phyloP scores from a whole-genome alignment of 2,888 invertebrate species.

The Dusona sp. region DNA sequence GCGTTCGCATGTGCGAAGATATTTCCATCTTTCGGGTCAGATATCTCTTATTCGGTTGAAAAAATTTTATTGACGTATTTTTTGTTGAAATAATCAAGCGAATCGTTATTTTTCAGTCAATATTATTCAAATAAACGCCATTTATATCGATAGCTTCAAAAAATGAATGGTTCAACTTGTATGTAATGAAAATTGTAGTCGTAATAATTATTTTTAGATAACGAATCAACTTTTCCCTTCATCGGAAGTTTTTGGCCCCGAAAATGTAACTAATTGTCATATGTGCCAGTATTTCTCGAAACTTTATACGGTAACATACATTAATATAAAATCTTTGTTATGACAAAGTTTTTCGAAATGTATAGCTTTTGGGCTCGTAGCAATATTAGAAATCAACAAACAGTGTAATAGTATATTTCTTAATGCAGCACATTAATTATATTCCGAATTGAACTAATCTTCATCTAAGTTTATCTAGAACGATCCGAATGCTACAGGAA shows the following conservation, averaged over 20 bases:
- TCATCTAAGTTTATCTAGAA: neutral
- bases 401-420: neutral
- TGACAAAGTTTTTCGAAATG: neutral
- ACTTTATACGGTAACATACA: neutral
- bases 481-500: neutral
- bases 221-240: neutral
- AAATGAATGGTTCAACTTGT: neutral
- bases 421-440: neutral
- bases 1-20: slow-evolving; percentile 75
- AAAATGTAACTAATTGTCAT: neutral
- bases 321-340: neutral
- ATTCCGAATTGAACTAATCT: neutral
- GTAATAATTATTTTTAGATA: neutral
- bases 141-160: neutral
- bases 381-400: neutral
- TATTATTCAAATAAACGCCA: neutral
- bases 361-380: neutral
- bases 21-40: slow-evolving; percentile 37
- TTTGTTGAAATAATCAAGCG: neutral
- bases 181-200: neutral
- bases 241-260: neutral
- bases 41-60: slow-evolving; percentile 39
- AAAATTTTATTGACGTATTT: slow-evolving; percentile 1
- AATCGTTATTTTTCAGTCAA: neutral
- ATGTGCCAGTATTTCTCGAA: neutral